phyloP scores from a whole-genome alignment of 35 echinoderm and acorn worm genomes.

The Chiridota heheva region DNA sequence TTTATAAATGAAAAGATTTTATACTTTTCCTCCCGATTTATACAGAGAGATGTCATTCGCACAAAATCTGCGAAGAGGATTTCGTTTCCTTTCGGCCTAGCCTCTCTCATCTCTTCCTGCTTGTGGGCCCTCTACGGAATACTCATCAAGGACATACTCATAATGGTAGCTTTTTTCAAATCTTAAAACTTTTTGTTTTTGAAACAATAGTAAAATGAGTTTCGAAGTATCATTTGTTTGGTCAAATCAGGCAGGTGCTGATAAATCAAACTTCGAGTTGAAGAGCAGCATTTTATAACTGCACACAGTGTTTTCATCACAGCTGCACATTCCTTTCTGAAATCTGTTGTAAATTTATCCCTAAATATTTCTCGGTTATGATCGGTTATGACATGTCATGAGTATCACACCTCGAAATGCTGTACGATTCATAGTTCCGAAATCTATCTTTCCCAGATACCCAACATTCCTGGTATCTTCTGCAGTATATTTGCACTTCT shows the following conservation, averaged over 20 bases:
- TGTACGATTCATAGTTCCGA: not conserved
- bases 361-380: not conserved
- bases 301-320: no score
- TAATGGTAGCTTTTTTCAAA: slow-evolving; percentile 1
- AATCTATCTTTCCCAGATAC: not conserved
- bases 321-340: no score
- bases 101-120: slow-evolving; percentile 12
- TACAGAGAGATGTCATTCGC: slow-evolving; percentile 21
- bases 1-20: not conserved
- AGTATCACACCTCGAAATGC: not conserved
- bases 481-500: slow-evolving; percentile 2
- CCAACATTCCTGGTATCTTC: slow-evolving; percentile 31
- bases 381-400: not conserved
- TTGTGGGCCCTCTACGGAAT: slow-evolving; percentile 25
- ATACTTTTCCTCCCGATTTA: not conserved
- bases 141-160: not conserved
- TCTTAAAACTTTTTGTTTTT: not conserved
- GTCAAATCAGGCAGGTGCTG: no score
- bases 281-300: not conserved
- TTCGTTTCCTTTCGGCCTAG: slow-evolving; percentile 15
- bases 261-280: not conserved
- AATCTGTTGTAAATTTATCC: no score
- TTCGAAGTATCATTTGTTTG: no score
- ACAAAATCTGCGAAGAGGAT: slow-evolving; percentile 34
- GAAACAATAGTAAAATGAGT: no score